Evolutionary conservation across 2,797 vertebrate genomes (phyloP).

Genomic region (Tokudaia muenninki): DNA sequence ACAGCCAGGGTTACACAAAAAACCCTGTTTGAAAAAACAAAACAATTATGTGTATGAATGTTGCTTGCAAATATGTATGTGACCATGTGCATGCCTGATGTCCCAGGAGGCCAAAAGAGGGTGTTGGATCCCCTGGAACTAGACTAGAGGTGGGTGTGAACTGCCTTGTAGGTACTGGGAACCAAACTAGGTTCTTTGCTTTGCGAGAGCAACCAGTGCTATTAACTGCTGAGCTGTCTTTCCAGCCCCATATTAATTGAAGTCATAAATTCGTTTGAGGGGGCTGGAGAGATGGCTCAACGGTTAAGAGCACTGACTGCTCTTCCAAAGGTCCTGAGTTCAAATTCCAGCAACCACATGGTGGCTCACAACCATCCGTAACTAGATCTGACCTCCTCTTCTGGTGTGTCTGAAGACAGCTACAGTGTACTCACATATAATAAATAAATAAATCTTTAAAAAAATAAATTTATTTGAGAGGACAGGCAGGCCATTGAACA

Average conservation of each 20-base stretch:
- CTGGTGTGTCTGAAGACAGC: too few species aligned
- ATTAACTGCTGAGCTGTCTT: neutral
- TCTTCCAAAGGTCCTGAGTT: too few species aligned
- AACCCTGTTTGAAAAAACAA: neutral
- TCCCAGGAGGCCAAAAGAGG: neutral
- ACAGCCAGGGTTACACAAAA: neutral
- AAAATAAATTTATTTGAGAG: neutral
- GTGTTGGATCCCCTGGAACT: neutral
- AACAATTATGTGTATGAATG: neutral
- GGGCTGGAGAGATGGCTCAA: neutral
- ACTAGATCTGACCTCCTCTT: too few species aligned
- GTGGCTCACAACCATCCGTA: too few species aligned
- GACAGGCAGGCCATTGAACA: neutral
- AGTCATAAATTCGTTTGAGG: conserved; percentile 61
- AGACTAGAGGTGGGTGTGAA: neutral
- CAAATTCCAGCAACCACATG: too few species aligned
- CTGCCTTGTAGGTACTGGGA: neutral
- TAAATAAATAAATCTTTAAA: too few species aligned
- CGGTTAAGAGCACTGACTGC: too few species aligned
- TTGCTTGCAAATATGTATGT: neutral
- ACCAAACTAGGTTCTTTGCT: neutral
- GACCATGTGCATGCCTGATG: neutral
- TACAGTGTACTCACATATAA: too few species aligned
- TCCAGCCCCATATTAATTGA: neutral
- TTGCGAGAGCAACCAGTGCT: neutral